phyloP scores from a whole-genome alignment of 2,888 invertebrate genomes.

The Cryptophagus acutangulus region DNA sequence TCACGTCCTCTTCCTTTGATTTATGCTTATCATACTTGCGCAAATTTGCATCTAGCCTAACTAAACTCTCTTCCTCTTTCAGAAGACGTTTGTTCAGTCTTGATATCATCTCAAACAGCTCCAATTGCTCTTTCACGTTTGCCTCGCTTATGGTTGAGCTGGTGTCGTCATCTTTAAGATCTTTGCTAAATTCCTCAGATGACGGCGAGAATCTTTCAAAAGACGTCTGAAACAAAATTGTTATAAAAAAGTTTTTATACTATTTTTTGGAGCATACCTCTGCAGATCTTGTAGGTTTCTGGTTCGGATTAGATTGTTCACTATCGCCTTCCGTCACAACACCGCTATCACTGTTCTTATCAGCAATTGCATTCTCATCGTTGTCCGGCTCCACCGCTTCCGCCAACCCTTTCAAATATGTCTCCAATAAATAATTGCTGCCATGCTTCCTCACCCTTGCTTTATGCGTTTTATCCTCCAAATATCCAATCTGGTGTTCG shows the following conservation, averaged over 20 bases:
- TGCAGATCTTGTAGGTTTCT: slow-evolving; percentile 36
- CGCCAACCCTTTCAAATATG: slow-evolving; percentile 61
- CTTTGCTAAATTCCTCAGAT: slow-evolving; percentile 43
- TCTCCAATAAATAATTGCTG: slow-evolving; percentile 73
- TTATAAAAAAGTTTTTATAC: not conserved
- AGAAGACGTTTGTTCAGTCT: slow-evolving; percentile 69
- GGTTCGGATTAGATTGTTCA: slow-evolving; percentile 42
- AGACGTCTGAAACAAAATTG: slow-evolving; percentile 30
- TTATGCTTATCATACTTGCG: slow-evolving; percentile 48
- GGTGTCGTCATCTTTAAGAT: slow-evolving; percentile 43
- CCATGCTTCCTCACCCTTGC: slow-evolving; percentile 69
- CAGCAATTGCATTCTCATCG: slow-evolving; percentile 48
- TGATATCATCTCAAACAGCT: slow-evolving; percentile 67
- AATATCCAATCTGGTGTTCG: slow-evolving; percentile 71
- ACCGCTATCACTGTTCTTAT: slow-evolving; percentile 67
- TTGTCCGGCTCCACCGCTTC: slow-evolving; percentile 47
- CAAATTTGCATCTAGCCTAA: slow-evolving; percentile 56
- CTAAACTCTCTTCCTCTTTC: slow-evolving; percentile 67
- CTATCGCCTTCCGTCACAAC: slow-evolving; percentile 65
- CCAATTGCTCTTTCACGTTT: slow-evolving; percentile 59
- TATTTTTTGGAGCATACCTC: slow-evolving; percentile 37
- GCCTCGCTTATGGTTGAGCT: slow-evolving; percentile 52
- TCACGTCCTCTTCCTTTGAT: slow-evolving; percentile 36
- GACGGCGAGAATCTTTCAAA: slow-evolving; percentile 45
- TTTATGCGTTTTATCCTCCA: slow-evolving; percentile 73